A percentile compares a stretch with the other conserved stretches of the same genome.
These are phyloP conservation scores for Ovis aries DNA, from an alignment of 2,113 vertebrate species.

Conservation along the genomic window DNA sequence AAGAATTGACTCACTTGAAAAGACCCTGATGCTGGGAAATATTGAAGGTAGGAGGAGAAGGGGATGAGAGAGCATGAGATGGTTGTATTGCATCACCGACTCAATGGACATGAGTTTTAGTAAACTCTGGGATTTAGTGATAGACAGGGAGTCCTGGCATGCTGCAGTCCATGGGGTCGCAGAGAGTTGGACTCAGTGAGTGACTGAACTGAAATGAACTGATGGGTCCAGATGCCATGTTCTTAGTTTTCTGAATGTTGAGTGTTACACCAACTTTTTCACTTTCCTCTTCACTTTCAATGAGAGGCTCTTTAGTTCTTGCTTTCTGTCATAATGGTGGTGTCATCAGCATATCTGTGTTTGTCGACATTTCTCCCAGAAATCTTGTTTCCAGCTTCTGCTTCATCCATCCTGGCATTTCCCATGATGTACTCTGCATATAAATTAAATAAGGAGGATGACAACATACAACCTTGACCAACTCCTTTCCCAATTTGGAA, in stretches of 20 bases:
- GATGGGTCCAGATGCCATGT: not conserved
- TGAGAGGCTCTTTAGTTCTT: not conserved
- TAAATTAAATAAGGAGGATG: not conserved
- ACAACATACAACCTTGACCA: not conserved
- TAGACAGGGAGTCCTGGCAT: not conserved
- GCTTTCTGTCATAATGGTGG: not conserved
- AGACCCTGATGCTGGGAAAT: not conserved
- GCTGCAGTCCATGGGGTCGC: rapidly evolving
- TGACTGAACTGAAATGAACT: not conserved
- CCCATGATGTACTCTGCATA: not conserved
- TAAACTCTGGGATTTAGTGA: not conserved
- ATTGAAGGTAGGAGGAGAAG: not conserved
- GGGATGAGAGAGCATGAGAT: not conserved
- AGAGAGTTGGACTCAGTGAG: not conserved
- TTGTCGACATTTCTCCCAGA: not conserved
- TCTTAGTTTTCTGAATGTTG: not conserved
- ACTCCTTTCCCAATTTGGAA: not conserved
- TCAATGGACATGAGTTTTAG: not conserved
- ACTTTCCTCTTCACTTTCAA: not conserved
- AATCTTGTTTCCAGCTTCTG: not conserved
- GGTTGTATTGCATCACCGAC: not conserved
- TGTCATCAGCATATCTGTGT: not conserved
- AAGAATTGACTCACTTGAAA: not conserved
- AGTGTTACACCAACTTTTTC: not conserved
- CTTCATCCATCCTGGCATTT: not conserved